phyloP scores from a whole-genome alignment of 2,797 vertebrate genomes.

The Lemur catta region DNA sequence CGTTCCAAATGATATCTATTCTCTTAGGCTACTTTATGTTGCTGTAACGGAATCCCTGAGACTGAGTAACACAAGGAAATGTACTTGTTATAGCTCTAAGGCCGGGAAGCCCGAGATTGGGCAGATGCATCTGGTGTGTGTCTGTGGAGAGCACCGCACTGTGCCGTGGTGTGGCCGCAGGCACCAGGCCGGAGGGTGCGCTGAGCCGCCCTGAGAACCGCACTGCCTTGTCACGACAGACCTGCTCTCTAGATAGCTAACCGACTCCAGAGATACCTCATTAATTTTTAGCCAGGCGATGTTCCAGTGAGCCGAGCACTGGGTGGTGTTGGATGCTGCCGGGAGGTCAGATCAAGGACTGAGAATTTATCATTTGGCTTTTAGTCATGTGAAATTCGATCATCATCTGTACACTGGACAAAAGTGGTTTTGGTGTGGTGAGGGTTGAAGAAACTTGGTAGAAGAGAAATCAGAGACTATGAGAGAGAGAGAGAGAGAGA shows the following conservation, averaged over 20 bases:
- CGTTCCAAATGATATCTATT: background rate
- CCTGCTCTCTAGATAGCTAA: background rate
- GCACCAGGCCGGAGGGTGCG: background rate
- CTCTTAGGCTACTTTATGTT: background rate
- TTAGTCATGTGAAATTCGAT: background rate
- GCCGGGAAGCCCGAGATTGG: background rate
- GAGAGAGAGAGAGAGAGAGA: no score
- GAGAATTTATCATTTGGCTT: background rate
- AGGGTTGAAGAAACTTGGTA: background rate
- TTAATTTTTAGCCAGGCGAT: background rate
- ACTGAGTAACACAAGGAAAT: background rate
- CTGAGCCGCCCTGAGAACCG: background rate
- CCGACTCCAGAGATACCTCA: background rate
- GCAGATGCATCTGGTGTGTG: background rate
- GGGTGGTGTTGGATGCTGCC: background rate
- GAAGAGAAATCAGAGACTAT: background rate
- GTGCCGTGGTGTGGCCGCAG: rapidly evolving
- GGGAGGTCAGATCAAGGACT: background rate
- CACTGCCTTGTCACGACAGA: background rate
- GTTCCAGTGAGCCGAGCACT: background rate
- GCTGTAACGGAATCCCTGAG: background rate
- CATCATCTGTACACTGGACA: background rate
- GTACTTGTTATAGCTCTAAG: background rate
- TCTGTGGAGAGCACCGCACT: background rate
- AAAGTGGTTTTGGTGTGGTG: background rate